Evolutionary conservation across 2,888 invertebrate species (phyloP), one percentile per base, ranked within the genome.

Genomic region (Chirona hameri): DNA sequence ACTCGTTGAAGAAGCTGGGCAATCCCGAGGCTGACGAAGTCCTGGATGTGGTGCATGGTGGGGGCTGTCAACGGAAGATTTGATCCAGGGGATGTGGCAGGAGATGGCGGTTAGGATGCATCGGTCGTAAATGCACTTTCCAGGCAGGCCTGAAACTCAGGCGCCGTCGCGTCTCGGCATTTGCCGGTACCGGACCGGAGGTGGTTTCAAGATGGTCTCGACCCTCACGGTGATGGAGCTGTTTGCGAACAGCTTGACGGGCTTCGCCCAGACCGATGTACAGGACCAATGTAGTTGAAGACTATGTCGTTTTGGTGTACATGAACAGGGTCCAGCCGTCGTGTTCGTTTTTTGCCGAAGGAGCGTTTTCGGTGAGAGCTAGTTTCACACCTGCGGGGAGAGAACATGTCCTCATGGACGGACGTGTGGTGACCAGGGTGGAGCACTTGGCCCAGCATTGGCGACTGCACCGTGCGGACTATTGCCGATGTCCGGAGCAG

Each of bases 41-140:
- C 21, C 0, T 39, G 21, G 72, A 72, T 3, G 72, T 31, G 39
- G 72, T 72, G 72, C 72, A 72, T 5, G 72, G 31, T 4, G 72
- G 72, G 18, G 5, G 72, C n/a, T n/a, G 72, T 18, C 39, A 21
- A 29, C 21, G 3, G 72, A 39, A 3, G 31, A 12, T 5, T 12
- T 21, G 7, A 72, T 29, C 72, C 72, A 72, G 15, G 72, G 72
- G 31, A 72, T 39, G 72, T 21, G 72, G 72, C 72, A 72, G 72
- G 3, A 14, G 21, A 7, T 18, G 18, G 15, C 3, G 15, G 15
- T 21, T 0, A 9, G 18, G 72, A 2, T 12, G 39, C 18, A 15
- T 18, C 9, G 31, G 18, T 31, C 39, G 31, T 3, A 3, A 15
- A 39, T 39, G 39, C 72, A 72, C 39, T 21, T 5, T 39, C 72